Base-by-base conservation (phyloP, 2,113 vertebrate species). In the Hippocampus guttulatus region DNA sequence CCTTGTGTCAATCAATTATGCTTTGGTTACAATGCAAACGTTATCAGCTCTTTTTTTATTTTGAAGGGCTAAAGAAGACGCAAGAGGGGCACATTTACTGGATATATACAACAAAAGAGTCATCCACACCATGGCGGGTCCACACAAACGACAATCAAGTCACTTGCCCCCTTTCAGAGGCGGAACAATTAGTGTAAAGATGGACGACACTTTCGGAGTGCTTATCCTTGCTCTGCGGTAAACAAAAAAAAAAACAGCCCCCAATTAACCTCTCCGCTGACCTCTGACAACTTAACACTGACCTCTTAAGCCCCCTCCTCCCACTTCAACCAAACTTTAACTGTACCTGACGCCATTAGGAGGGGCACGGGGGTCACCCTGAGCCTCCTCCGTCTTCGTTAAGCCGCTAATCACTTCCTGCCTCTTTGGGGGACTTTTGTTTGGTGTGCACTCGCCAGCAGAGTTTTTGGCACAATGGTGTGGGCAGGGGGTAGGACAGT, bases 371-470 rank as follows among this genome's bases (percentile, higher is more conserved):
- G 72, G 88, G 82, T 64, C 76, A 71, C 75, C 68, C 75, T 38
- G 33, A 38, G 33, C 33, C 33, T 38, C 33, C 21, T 63, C 57
- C 1, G 71, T 78, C 75, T 79, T 87, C 82, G 82, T 87, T 87
- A 89, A 88, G 85, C 79, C 74, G 60, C 88, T 89, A 88, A 86
- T 89, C 83, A 88, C 87, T 91, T 90, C 89, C 89, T 78, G 82
- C 74, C 84, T 81, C 84, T 81, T 83, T 86, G 82, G 84, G 81
- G 78, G 86, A 78, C 84, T 88, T 88, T 85, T 84, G 83, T 82
- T 83, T 79, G 79, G 72, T 14, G 67, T 40, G 1, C 69, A 38
- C 61, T 73, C 65, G 75, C 69, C 79, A 79, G 82, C 78, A 82
- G 79, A 82, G 73, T 60, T 38, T 74, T 69, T 23, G 69, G 74